phyloP scores from a whole-genome alignment of 2,113 vertebrate species.

The Lepisosteus oculatus region DNA sequence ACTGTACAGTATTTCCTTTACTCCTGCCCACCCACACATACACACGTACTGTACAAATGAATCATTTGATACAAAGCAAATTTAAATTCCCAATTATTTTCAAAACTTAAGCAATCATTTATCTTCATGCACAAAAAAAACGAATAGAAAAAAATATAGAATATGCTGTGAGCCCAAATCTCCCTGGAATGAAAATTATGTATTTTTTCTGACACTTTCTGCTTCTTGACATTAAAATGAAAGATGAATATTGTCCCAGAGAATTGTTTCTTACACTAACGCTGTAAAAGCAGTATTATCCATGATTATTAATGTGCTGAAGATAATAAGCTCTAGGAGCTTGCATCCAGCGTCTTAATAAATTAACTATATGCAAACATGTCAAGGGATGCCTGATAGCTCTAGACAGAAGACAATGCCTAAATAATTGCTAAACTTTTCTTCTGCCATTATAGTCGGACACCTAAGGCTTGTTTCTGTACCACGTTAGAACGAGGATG shows the following conservation, averaged over 20 bases:
- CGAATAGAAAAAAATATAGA: not conserved
- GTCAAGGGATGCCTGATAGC: not conserved
- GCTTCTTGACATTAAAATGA: not conserved
- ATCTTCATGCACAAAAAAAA: not conserved
- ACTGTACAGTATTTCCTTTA: not conserved
- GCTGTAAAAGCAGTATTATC: slow-evolving; percentile 23
- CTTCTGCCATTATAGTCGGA: slow-evolving; percentile 12
- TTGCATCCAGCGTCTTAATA: slow-evolving; percentile 35
- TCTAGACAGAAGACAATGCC: not conserved
- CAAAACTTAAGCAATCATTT: not conserved
- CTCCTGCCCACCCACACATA: not conserved
- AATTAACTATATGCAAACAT: slow-evolving; percentile 26
- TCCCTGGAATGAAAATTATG: not conserved
- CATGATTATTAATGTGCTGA: slow-evolving; percentile 39
- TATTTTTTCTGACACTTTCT: not conserved
- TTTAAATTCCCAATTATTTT: not conserved
- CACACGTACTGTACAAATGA: slow-evolving; percentile 8
- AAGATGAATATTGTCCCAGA: not conserved
- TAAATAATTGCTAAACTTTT: slow-evolving; percentile 18
- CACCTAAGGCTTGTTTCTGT: slow-evolving; percentile 3
- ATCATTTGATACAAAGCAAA: not conserved
- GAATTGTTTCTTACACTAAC: not conserved
- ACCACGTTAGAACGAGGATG: not conserved
- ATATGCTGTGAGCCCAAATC: not conserved
- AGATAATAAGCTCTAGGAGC: slow-evolving; percentile 30